Base-by-base conservation (phyloP, 2,888 invertebrate genomes). In the Philonicus albiceps region DNA sequence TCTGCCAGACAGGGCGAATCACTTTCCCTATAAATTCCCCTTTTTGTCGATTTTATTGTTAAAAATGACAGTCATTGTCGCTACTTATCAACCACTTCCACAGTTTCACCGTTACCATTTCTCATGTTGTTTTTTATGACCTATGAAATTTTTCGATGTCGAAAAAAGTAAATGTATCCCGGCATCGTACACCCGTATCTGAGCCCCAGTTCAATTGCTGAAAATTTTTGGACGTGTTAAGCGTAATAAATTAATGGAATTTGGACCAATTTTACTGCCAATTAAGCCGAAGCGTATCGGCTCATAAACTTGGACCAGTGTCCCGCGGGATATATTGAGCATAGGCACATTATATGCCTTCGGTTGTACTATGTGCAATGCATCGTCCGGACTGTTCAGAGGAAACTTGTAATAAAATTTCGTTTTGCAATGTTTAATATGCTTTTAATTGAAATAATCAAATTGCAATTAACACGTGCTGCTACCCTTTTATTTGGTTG, bases 191-290 rank as follows among this genome's bases (percentile, higher is more conserved):
- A 31, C 72, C 11, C 74, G 31, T 49, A 49, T 49, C 34, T 13
- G 30, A 74, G 64, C 11, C 11, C 27, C 74, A 11, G 74, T 34
- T 34, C 37, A 34, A 19, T 74, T 74, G 74, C 13, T 31, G 74
- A 74, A 74, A 74, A 74, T 74, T 80, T n/a, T 80, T 49, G 53
- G 19, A 80, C 40, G 31, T 43, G 27, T 30, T 53, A 53, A 80
- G 49, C 31, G 31, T 72, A 85, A 86, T 85, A 86, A 86, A 86
- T 84, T 86, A 84, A 86, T 86, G 78, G 85, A 84, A 86, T 86
- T 86, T 85, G 55, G 76, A 55, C 84, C 74, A 86, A 86, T 86
- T 86, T 86, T 86, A 86, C 86, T 85, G 78, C 53, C 86, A 86
- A 86, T 86, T 86, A 86, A 86, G 85, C 85, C 74, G 22, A 53